Base-by-base conservation (phyloP, 1,140 invertebrate genomes). In the Cecropterus lyciades region DNA sequence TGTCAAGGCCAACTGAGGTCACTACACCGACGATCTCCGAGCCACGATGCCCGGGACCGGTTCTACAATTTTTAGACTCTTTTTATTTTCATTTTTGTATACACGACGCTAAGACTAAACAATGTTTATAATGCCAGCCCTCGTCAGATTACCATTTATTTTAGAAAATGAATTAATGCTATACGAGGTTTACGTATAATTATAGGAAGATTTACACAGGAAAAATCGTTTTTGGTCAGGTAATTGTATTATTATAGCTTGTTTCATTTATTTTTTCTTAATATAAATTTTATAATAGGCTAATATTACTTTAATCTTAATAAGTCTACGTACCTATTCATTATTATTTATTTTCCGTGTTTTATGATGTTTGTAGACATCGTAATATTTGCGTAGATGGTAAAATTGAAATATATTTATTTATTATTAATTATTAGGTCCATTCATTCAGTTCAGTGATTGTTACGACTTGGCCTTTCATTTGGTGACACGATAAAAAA, bases 21-120 rank as follows among this genome's bases (percentile, higher is more conserved):
- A 92, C 72, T 92, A 86, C 87, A 76, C 89, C 89, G 85, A 84
- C 87, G 86, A 85, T 87, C 87, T 88, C 84, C 81, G 77, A 81
- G 87, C 87, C 85, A 82, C 87, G 82, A 77, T 87, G 79, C 84
- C 80, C 76, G 80, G 45, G 86, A 92, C 89, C 89, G 89, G 89
- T 92, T 92, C 85, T 85, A 92, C 86, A 87, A 92, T 92, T 89
- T 91, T 92, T 87, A 89, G 82, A 84, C 82, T 89, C 84, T 92
- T 91, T 91, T 89, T 90, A 90, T 89, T 90, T 92, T 92, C 89
- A 89, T 91, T 91, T 90, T 91, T 90, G 87, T 91, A 89, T 90
- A 90, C 89, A 91, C 87, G 84, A 84, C 84, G 81, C 87, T 84
- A 82, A 90, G 87, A 89, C 87, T 91, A 90, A 91, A 91, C 87